Evolutionary conservation across 1,140 invertebrate species (phyloP).

Genomic region (Meteorus sp.): DNA sequence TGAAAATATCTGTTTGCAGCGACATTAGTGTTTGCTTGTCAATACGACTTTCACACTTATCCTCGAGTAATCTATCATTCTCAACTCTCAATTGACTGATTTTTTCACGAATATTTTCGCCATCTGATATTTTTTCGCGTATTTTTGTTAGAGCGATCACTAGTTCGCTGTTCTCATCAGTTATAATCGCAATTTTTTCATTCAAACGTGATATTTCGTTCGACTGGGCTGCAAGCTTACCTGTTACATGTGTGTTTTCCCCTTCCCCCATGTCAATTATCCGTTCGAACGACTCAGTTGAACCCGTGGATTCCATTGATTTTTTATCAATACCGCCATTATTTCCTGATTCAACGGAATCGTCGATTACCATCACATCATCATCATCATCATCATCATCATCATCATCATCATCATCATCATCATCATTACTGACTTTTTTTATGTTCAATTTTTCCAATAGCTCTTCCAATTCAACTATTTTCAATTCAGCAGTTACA

Average conservation of each 20-base stretch:
- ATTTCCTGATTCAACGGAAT: no score
- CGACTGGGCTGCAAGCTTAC: no score
- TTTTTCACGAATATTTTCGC: constrained; percentile 39
- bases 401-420: constrained; percentile 44
- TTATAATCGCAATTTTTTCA: constrained; percentile 50
- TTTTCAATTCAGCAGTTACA: constrained; percentile 71
- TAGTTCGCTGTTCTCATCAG: constrained; percentile 50
- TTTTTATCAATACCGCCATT: constrained; percentile 64
- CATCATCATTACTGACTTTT: constrained; percentile 60
- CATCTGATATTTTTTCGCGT: constrained; percentile 20
- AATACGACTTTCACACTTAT: constrained; percentile 36
- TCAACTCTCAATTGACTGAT: not conserved
- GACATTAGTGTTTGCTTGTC: constrained; percentile 21
- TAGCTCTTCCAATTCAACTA: constrained; percentile 71
- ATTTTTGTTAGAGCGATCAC: constrained; percentile 33
- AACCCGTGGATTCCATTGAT: constrained; percentile 52
- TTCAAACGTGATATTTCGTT: constrained; percentile 38
- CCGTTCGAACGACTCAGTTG: constrained; percentile 55
- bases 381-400: no score
- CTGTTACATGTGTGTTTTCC: no score
- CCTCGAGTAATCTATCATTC: constrained; percentile 33
- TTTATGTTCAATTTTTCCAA: constrained; percentile 56
- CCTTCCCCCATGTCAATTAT: constrained; percentile 60
- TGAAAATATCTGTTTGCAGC: constrained; percentile 33
- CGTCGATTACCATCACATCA: no score